Conservation (phyloP, 2,797 vertebrate genomes). For the Poeciliopsis turneri region DNA sequence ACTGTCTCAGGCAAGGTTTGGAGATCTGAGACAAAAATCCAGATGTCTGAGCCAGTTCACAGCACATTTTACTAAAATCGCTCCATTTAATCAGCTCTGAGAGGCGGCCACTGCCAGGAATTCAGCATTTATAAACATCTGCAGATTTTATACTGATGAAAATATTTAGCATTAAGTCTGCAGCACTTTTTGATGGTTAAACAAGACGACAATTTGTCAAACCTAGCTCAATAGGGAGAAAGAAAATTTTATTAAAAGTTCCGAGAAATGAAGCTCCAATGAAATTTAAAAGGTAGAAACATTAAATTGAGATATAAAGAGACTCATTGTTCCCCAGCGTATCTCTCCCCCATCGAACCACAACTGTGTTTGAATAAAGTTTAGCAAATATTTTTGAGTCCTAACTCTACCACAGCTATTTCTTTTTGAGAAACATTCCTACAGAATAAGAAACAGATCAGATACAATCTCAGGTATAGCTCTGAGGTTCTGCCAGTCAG, state of each 20-base stretch:
- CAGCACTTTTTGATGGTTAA: not conserved
- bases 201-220: conserved; percentile 1
- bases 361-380: conserved; percentile 12
- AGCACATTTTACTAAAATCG: conserved; percentile 28
- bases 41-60: conserved; percentile 23
- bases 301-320: conserved; percentile 1
- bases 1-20: conserved; percentile 37
- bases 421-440: conserved; percentile 2
- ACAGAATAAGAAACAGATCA: not conserved
- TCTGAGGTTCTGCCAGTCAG: not conserved
- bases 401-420: not conserved
- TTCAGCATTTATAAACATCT: conserved; percentile 15
- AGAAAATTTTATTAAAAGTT: not conserved
- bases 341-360: not conserved
- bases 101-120: conserved; percentile 2
- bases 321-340: not conserved
- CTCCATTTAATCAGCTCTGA: conserved; percentile 23
- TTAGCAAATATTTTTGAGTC: conserved; percentile 10
- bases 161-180: not conserved
- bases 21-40: conserved; percentile 42
- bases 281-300: not conserved
- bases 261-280: not conserved
- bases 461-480: not conserved
- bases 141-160: conserved; percentile 20
- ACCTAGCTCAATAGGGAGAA: not conserved